These are phyloP conservation scores for Lithophane socia DNA, from an alignment of 2,888 invertebrate genomes.

Conservation along the genomic window DNA sequence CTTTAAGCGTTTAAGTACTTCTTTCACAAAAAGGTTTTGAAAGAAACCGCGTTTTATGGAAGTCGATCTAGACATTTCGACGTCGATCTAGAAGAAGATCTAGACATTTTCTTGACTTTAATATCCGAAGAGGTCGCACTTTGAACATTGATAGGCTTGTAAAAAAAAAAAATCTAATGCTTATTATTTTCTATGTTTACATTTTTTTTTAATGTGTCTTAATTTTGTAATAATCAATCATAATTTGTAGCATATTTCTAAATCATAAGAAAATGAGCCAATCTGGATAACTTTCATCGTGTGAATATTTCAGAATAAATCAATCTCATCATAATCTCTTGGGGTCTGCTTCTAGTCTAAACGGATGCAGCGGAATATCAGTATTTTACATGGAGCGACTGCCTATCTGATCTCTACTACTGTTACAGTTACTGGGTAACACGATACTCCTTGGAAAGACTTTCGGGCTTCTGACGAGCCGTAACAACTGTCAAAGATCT, in stretches of 20 bases:
- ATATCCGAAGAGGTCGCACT: not conserved
- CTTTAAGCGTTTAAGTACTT: conserved; percentile 21
- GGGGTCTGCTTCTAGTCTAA: no score
- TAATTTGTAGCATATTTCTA: not conserved
- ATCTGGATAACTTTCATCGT: not conserved
- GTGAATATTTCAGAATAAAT: not conserved
- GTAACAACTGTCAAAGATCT: no score
- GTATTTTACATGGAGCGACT: no score
- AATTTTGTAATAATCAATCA: not conserved
- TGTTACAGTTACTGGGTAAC: no score
- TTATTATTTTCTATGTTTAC: not conserved
- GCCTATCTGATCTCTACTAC: no score
- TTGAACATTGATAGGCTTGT: not conserved
- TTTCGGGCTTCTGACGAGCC: no score
- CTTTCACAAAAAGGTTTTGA: conserved; percentile 22
- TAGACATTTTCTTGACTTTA: not conserved
- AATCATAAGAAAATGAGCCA: not conserved
- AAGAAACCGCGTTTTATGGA: conserved; percentile 14
- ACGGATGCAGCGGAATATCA: no score
- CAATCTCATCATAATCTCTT: no score
- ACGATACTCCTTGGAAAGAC: no score
- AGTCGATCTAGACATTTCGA: no score
- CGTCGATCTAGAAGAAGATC: no score
- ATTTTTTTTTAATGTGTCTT: not conserved
- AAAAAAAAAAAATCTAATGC: not conserved